phyloP scores from a whole-genome alignment of 2,797 vertebrate genomes.

The Muscicapa striata region DNA sequence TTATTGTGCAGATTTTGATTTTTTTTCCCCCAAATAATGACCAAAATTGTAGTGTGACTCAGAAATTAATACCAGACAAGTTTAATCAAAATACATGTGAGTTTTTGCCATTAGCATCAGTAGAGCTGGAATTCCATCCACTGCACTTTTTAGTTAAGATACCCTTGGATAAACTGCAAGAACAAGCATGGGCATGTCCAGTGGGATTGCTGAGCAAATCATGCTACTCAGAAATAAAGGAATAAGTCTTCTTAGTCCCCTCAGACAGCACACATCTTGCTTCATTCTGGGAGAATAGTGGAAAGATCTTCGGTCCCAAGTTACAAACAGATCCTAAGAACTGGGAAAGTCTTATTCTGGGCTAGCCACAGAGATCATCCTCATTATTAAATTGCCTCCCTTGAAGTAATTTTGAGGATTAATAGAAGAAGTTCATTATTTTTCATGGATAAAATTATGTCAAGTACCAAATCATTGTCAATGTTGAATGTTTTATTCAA shows the following conservation, averaged over 20 bases:
- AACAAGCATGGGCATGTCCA: neutral
- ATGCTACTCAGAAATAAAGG: neutral
- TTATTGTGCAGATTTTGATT: neutral
- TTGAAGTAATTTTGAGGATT: neutral
- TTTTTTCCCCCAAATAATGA: neutral
- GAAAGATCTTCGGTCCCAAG: neutral
- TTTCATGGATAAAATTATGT: neutral
- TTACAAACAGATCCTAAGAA: neutral
- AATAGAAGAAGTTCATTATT: neutral
- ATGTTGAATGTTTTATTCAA: neutral
- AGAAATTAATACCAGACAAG: neutral
- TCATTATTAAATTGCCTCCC: neutral
- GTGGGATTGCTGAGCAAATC: neutral
- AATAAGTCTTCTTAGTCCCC: neutral
- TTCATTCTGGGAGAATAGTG: neutral
- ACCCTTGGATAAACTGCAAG: neutral
- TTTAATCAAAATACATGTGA: neutral
- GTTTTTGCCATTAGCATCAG: neutral
- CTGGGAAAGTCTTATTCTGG: neutral
- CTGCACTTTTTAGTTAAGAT: neutral
- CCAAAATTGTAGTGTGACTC: neutral
- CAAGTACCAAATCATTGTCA: neutral
- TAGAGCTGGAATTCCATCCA: neutral
- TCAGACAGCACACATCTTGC: neutral
- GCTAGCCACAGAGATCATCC: neutral